phyloP scores from a whole-genome alignment of 2,113 vertebrate genomes.

The Percopsis transmontana region DNA sequence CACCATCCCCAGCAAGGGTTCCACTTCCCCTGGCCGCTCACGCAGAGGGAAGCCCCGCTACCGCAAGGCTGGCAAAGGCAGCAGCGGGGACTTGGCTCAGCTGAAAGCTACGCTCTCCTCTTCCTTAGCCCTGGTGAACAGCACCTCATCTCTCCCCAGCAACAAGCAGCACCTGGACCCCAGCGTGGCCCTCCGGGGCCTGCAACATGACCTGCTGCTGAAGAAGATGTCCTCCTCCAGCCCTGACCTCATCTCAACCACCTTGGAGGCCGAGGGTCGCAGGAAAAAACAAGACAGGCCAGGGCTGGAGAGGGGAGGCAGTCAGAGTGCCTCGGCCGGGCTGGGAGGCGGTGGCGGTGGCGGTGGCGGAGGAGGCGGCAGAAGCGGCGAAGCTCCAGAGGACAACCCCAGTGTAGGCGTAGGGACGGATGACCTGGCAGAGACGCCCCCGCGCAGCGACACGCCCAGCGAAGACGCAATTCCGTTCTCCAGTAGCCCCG shows the following conservation, averaged over 20 bases:
- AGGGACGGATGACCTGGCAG: slow-evolving; percentile 62
- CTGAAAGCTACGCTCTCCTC: slow-evolving; percentile 81
- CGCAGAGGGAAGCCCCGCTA: slow-evolving; percentile 88
- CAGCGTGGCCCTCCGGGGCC: slow-evolving; percentile 78
- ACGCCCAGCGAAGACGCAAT: slow-evolving; percentile 84
- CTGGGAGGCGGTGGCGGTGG: slow-evolving; percentile 61
- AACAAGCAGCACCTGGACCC: slow-evolving; percentile 78
- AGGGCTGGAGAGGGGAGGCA: slow-evolving; percentile 69
- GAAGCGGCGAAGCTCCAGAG: slow-evolving; percentile 35
- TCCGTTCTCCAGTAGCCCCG: slow-evolving; percentile 87
- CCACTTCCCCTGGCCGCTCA: slow-evolving; percentile 88
- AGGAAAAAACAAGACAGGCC: slow-evolving; percentile 62
- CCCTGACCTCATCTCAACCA: slow-evolving; percentile 90
- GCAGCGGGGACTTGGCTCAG: slow-evolving; percentile 86
- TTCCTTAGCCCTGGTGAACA: slow-evolving; percentile 64
- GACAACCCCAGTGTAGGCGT: slow-evolving; percentile 46
- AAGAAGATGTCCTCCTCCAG: slow-evolving; percentile 91
- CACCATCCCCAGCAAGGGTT: slow-evolving; percentile 88
- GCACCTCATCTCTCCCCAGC: slow-evolving; percentile 59
- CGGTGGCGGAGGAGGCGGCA: slow-evolving; percentile 37
- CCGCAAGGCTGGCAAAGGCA: slow-evolving; percentile 86
- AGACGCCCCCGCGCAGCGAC: slow-evolving; percentile 79
- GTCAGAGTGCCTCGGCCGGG: slow-evolving; percentile 72
- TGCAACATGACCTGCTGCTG: slow-evolving; percentile 85
- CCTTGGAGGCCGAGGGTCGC: slow-evolving; percentile 78